These are phyloP conservation scores for Lepidostoma basale DNA, from an alignment of 1,140 invertebrate species.

Conservation along the genomic window DNA sequence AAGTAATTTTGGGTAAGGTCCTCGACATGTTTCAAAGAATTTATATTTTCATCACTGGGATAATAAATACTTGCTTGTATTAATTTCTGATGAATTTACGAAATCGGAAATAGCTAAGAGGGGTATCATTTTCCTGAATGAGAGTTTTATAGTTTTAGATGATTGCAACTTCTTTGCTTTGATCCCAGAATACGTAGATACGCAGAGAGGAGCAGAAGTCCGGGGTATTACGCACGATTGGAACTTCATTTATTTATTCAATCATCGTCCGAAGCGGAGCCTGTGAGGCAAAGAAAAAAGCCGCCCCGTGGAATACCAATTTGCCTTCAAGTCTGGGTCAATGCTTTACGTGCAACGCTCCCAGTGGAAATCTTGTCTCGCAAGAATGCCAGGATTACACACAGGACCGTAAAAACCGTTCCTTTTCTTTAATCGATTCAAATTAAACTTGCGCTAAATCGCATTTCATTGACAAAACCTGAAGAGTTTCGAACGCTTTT, in stretches of 20 bases:
- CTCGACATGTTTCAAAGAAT: no score
- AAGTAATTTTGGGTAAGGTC: no score
- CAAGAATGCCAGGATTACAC: not conserved
- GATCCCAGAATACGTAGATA: slow-evolving; percentile 16
- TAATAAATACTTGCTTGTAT: no score
- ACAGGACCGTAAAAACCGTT: not conserved
- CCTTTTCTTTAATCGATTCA: not conserved
- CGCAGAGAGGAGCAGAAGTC: not conserved
- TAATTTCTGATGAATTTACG: no score
- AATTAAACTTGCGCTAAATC: no score
- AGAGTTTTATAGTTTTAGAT: no score
- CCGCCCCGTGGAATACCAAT: slow-evolving; percentile 35
- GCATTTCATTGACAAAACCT: no score
- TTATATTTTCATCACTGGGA: no score
- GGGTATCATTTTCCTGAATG: no score
- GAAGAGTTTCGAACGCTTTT: no score
- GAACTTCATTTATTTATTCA: slow-evolving; percentile 33
- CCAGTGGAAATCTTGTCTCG: not conserved
- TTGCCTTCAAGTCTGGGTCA: slow-evolving; percentile 18
- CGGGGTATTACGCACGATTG: slow-evolving; percentile 23
- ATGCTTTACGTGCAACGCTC: slow-evolving; percentile 9
- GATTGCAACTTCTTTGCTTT: slow-evolving; percentile 35
- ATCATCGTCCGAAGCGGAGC: slow-evolving; percentile 30
- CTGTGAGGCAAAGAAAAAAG: slow-evolving; percentile 7
- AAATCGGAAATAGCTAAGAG: no score